Base-by-base conservation (phyloP, 2,797 vertebrate genomes). In the Enoplosus armatus region DNA sequence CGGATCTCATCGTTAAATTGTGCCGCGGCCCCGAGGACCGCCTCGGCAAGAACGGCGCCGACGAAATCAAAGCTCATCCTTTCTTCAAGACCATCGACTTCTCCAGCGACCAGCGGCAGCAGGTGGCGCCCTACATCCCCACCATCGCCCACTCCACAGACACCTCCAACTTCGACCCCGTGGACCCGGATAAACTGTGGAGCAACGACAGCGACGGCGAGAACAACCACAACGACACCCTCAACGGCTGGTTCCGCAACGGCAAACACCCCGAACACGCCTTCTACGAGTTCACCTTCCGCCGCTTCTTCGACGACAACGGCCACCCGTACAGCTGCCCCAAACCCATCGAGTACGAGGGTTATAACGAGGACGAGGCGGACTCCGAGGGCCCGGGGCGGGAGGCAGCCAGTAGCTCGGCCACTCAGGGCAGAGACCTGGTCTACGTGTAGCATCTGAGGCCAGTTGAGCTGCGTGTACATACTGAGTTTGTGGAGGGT, bases 211-310 rank as follows among this genome's bases (percentile, higher is more conserved):
- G 94, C 51, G 95, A 95, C n/a, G 95, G 96, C 50, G 96, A 98
- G 83, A 95, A 96, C 79, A 96, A 96, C 90, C 94, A 95, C 88
- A 97, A 96, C n/a, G 98, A 98, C 92, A 98, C 97, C 0, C 96
- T 98, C 15, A 97, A 96, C 0, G 92, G 96, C 74, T 99, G 97
- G 98, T 98, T 98, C 92, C 97, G 97, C 91, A 98, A 98, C 5
- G 98, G 98, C 65, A 98, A 98, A 83, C 98, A 99, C 88, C 97
- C 98, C 0, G 98, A 99, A 60, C 98, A 99, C 10, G 98, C 98
- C 15, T 99, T 99, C 85, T 99, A 99, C 0, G 98, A 99, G 85
- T 99, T 99, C 89, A 99, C 98, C 85, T 99, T 99, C 94, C 96
- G 98, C 20, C 95, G 98, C 89, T 99, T 99, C 95, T 99, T 99